Base-by-base conservation (phyloP, 92 coral and sea anemone species). In the Nematostella vectensis region DNA sequence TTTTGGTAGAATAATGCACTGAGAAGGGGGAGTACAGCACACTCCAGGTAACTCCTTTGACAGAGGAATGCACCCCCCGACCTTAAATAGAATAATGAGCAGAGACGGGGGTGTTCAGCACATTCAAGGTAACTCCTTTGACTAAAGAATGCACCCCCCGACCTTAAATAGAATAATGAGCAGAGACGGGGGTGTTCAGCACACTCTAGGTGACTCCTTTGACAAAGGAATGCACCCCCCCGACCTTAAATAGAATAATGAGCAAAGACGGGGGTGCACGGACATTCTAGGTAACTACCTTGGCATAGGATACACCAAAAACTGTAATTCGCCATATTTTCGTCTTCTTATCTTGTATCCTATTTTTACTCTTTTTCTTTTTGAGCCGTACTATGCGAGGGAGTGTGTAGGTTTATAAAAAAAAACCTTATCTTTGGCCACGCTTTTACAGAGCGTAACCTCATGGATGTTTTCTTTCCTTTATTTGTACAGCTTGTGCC, bases 241-340 rank as follows among this genome's bases (percentile, higher is more conserved):
- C n/a, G n/a, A n/a, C n/a, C 13, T 21, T 9, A 3, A 12, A n/a
- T 18, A 25, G 2, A 12, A 2, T 22, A n/a, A n/a, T n/a, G 88
- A 31, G 74, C 76, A 29, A 59, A 67, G 25, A 73, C 47, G 27
- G 70, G 63, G 22, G 78, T 73, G 40, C 62, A 47, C 58, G 75
- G 75, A 49, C 65, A 22, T 66, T 89, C 1, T 60, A 63, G 71
- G 97, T 81, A 57, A n/a, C n/a, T n/a, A n/a, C n/a, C n/a, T n/a
- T n/a, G n/a, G n/a, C n/a, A n/a, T n/a, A n/a, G n/a, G n/a, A n/a
- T n/a, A n/a, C n/a, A n/a, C n/a, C n/a, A n/a, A n/a, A n/a, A n/a
- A n/a, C n/a, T n/a, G n/a, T n/a, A n/a, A n/a, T n/a, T n/a, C n/a
- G n/a, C n/a, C n/a, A n/a, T n/a, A n/a, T n/a, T n/a, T n/a, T n/a